A percentile compares a stretch with the other conserved stretches of the same genome.
Evolutionary conservation across 1,140 invertebrate species (phyloP).

Genomic region (Grapholita molesta): DNA sequence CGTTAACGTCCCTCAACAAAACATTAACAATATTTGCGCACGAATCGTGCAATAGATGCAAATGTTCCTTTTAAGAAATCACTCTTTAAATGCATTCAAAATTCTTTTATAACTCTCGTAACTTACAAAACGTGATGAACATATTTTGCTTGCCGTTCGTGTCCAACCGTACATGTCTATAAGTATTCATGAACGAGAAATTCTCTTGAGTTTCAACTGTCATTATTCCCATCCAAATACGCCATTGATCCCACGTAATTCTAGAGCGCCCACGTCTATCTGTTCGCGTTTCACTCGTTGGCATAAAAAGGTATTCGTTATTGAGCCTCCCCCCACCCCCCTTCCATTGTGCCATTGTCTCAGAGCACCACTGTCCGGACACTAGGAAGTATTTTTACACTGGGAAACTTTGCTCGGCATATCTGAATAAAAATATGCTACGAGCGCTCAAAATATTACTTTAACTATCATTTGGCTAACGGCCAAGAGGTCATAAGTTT

Average conservation of each 20-base stretch:
- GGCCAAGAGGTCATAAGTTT: conserved; percentile 9
- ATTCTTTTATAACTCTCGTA: too few relatives aligned
- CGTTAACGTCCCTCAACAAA: too few relatives aligned
- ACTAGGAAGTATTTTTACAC: conserved; percentile 21
- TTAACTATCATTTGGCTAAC: conserved; percentile 3
- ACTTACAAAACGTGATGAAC: neutral
- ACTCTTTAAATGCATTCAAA: too few relatives aligned
- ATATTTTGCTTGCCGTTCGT: neutral
- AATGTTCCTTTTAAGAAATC: too few relatives aligned
- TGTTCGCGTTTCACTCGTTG: conserved; percentile 1
- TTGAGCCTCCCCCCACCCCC: neutral
- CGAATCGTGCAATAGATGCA: too few relatives aligned
- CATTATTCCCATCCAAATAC: neutral
- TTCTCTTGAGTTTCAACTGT: neutral
- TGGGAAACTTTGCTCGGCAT: conserved; percentile 5
- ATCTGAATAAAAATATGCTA: neutral
- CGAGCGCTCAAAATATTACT: neutral
- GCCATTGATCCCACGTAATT: neutral
- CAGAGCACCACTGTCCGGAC: neutral
- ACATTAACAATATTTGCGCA: too few relatives aligned
- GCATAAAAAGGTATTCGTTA: conserved; percentile 7
- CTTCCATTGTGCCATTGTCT: conserved; percentile 12
- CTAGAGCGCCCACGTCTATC: conserved; percentile 1
- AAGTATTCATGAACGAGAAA: neutral
- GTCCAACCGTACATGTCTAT: neutral